Percentiles rank a stretch among this genome's conserved stretches.
phyloP scores from a whole-genome alignment of 2,888 invertebrate genomes.

The Synergus umbraculus region DNA sequence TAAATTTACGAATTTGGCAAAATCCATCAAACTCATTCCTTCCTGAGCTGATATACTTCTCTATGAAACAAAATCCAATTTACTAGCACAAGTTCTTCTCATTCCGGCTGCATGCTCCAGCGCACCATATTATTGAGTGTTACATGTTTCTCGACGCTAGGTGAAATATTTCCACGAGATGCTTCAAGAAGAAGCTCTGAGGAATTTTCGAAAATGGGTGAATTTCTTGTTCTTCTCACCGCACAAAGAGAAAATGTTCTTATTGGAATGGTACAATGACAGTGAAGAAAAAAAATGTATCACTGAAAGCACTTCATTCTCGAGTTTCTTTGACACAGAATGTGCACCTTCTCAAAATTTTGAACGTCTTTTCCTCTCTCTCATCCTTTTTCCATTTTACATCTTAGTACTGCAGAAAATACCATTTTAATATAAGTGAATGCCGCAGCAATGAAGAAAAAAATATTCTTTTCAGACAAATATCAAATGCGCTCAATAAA shows the following conservation, averaged over 20 bases:
- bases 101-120: constrained; percentile 54
- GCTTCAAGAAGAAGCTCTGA: constrained; percentile 49
- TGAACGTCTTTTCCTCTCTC: not conserved
- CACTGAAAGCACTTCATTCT: not conserved
- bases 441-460: not conserved
- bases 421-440: not conserved
- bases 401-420: not conserved
- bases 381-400: not conserved
- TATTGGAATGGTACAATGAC: not conserved
- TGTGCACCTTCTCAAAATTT: not conserved
- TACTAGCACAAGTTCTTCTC: constrained; percentile 50
- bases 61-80: constrained; percentile 57
- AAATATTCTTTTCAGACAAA: not conserved
- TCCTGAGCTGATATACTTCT: constrained; percentile 43
- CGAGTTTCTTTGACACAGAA: not conserved
- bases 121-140: constrained; percentile 58
- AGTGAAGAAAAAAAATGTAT: not conserved
- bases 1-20: not conserved
- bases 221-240: constrained; percentile 35
- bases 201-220: constrained; percentile 52
- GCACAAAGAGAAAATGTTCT: not conserved
- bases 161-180: constrained; percentile 51
- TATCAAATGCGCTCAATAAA: not conserved
- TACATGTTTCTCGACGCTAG: constrained; percentile 50
- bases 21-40: not conserved